Base-by-base conservation (phyloP, 2,113 vertebrate species). In the Cricetomys ansorgei region DNA sequence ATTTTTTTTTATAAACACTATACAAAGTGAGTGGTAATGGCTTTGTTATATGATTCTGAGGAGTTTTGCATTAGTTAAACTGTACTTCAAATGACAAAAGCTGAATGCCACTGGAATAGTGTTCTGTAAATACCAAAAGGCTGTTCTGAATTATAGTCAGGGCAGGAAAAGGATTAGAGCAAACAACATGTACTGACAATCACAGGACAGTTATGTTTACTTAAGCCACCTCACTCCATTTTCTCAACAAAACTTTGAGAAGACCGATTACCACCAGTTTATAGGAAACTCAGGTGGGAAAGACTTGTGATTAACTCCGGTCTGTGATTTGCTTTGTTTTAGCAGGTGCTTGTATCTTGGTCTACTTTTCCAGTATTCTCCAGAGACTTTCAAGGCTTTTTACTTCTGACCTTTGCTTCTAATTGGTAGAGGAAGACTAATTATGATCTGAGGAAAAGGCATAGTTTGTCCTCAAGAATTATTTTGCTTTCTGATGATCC, bases 321-420 rank as follows among this genome's bases (percentile, higher is more conserved):
- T 70, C 75, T 62, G 13, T 34, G 7, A 79, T 87, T 92, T 75
- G 1, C n/a, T n/a, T n/a, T n/a, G 59, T 77, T 90, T 94, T 70
- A 87, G 48, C 73, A 48, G 89, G 73, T 67, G 13, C 27, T 83
- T 69, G 21, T 48, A 79, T 57, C 57, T 89, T 75, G 89, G 16
- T 94, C 34, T 77, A 29, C 3, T 88, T 86, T 94, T 88, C 43
- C 64, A 7, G 91, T 27, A 45, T 73, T 96, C 95, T 65, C 67
- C 27, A 57, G 55, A 50, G 34, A 73, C 34, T 70, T 64, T 84
- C 48, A 85, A 48, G 80, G 23, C 25, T 94, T 92, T 87, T 59
- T 70, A 21, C 57, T 75, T 96, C 84, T 95, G 79, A 55, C 37
- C 8, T 75, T 48, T 19, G 64, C 67, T 79, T 79, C 64, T 64